A percentile compares a stretch with the other conserved stretches of the same genome.
Conservation (phyloP, 2,113 vertebrate species). For the Pituophis catenifer region DNA sequence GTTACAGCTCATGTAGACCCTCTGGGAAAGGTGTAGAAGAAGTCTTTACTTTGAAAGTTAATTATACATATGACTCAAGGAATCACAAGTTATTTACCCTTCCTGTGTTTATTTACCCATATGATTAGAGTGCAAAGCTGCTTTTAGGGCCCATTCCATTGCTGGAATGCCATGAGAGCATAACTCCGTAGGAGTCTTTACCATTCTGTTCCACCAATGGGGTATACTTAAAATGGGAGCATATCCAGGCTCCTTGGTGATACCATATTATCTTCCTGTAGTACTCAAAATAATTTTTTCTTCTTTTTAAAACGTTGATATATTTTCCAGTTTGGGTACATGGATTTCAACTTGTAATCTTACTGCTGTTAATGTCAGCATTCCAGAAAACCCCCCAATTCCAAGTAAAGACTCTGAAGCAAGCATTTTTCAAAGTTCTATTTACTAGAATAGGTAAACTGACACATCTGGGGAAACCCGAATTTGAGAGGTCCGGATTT, state of each 20-base stretch:
- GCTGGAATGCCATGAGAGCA: not conserved
- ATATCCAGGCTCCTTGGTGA: not conserved
- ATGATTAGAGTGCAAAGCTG: not conserved
- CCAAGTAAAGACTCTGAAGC: too few relatives aligned
- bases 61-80: not conserved
- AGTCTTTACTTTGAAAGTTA: not conserved
- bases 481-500: too few relatives aligned
- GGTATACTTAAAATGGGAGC: not conserved
- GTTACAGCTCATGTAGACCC: not conserved
- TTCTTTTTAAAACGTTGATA: not conserved
- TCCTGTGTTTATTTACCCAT: not conserved
- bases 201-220: not conserved
- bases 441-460: too few relatives aligned
- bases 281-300: not conserved
- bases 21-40: not conserved
- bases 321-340: not conserved
- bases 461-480: too few relatives aligned
- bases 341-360: not conserved
- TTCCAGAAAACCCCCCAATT: too few relatives aligned
- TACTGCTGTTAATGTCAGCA: too few relatives aligned
- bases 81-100: not conserved
- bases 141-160: not conserved
- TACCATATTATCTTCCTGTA: not conserved
- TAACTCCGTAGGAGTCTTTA: not conserved
- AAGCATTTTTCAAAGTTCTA: too few relatives aligned